Evolutionary conservation across 2,797 vertebrate species (phyloP), one percentile per base, ranked within the genome.

Genomic region (Psittacula echo): DNA sequence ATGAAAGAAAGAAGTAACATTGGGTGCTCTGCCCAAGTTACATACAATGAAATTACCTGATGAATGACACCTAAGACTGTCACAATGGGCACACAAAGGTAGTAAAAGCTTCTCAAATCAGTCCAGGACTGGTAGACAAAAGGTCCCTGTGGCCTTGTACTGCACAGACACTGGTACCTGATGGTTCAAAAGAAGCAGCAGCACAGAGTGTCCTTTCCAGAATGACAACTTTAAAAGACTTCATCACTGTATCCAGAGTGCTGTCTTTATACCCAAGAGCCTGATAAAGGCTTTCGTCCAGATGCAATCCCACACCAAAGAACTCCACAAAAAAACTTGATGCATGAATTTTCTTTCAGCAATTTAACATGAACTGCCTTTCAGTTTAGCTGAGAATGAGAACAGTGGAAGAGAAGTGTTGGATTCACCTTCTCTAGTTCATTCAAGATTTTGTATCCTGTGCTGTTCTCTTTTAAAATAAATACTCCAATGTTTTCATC

Each of bases 401-500:
- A 93, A 74, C 0, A 2, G 34, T 50, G 12, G 64, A 82, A 78
- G 24, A 70, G 32, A 79, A 7, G 1, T 4, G 20, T 14, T 83
- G 53, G 42, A 66, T 90, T 82, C 66, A 93, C 54, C 30, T 85
- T 54, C 84, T 72, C n/a, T 4, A 74, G 37, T 62, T 92, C 91
- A 95, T 89, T 94, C 75, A 90, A 61, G 45, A 86, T 71, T 88
- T 85, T 64, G 54, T 70, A 92, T 50, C 87, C 51, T 74, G 64
- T 54, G 37, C 78, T 67, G 60, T 23, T 86, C 61, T 90, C 74
- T 74, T 77, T 41, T 80, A 79, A 91, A 95, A 94, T 62, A 95
- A 94, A 82, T 22, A 88, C 44, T 47, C 58, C 13, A 23, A 68
- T 89, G 86, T 80, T 92, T 91, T 85, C 11, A 58, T 78, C 87